Evolutionary conservation across 1,140 invertebrate species (phyloP), one percentile per base, ranked within the genome.

Genomic region (Bombus terrestris): DNA sequence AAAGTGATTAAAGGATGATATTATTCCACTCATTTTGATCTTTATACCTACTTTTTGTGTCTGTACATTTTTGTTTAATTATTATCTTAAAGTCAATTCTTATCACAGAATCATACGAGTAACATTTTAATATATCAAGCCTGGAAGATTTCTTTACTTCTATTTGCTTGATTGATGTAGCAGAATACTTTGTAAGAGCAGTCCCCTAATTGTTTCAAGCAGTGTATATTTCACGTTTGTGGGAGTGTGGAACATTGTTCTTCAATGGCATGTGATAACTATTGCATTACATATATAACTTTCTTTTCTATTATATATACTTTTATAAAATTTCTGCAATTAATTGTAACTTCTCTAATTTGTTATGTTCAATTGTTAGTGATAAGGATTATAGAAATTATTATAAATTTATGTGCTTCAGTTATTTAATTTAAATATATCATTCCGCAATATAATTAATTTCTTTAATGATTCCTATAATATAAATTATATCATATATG

Each of bases 301-400:
- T 57, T 43, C 10, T 71, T 28, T 68, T 12, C 37, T 78, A 62
- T 78, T 84, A 15, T 78, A 78, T 32, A 84, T 83, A 71, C 13
- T 84, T 84, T 78, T 78, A 25, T 78, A 84, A 83, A 57, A 76
- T 10, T 12, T 83, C 72, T 76, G 81, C 35, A 47, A 32, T 47
- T 75, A 66, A 59, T 25, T 81, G 6, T 62, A n/a, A 57, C 37
- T 57, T 73, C 47, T 81, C 13, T 39, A 22, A 41, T 81, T 72
- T 82, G 18, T 68, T 76, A n/a, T n/a, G n/a, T 73, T 35, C 25
- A 62, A 32, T 62, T 53, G 6, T 37, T 39, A 39, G 68, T 57
- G 57, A 35, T 69, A 43, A 83, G 9, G 9, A 22, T 68, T 15
- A 66, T 39, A 53, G 5, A 66, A 13, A 76, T 39, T 74, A 39